Base-by-base conservation (phyloP, 2,888 invertebrate genomes). In the Dilophus febrilis region DNA sequence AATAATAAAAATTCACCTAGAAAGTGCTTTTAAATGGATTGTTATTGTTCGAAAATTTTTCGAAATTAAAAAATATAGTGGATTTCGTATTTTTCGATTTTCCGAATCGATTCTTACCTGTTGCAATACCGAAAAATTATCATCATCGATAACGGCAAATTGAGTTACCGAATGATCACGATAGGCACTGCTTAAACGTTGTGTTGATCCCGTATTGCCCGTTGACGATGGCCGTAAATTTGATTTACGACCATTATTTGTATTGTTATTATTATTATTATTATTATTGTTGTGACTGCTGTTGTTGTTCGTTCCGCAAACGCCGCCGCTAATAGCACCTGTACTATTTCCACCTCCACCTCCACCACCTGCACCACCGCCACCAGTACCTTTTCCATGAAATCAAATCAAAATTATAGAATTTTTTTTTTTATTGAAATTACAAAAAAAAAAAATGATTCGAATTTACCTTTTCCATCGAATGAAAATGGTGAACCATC, bases 91-190 rank as follows among this genome's bases (percentile, higher is more conserved):
- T n/a, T n/a, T 14, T 5, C 18, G 33, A 33, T 10, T 17, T 6
- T 33, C 7, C 11, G 11, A 5, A 17, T 27, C 35, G 27, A 38
- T 8, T 7, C 19, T 18, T 16, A 38, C 38, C 68, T 88, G 88
- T 56, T 88, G 88, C 47, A 83, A 57, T 0, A 82, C 83, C 4
- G 88, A 90, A 0, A 88, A 82, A 53, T 90, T 90, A 48, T 90
- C 90, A 55, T 91, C 91, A 55, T 91, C 91, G 58, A 88, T 88
- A 44, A 90, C 74, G 0, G 90, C 91, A 59, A 86, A 90, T 58
- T 91, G 90, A 5, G 84, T 84, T 50, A 79, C 77, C 41, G 87
- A 87, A 53, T 84, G 80, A 55, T 90, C 88, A 5, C 83, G 71
- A 18, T 73, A 66, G 28, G 67, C 60, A 46, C 68, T 63, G 12